Evolutionary conservation across 2,888 invertebrate genomes (phyloP).

Genomic region (Andricus quercusramuli): DNA sequence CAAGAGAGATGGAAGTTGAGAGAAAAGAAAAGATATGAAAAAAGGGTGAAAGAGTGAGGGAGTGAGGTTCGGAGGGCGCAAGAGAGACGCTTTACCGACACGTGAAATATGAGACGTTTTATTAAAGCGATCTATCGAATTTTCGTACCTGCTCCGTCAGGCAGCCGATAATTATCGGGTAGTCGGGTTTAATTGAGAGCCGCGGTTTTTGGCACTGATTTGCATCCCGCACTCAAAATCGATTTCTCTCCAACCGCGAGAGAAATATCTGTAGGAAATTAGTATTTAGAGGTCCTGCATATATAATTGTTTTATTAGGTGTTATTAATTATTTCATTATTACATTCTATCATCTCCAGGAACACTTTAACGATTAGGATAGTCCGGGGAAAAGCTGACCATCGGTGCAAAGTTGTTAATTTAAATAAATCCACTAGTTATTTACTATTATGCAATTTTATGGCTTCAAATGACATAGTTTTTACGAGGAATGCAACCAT

Average conservation of each 20-base stretch:
- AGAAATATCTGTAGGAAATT: not conserved
- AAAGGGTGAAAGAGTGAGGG: slow-evolving; percentile 45
- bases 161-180: slow-evolving; percentile 53
- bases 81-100: slow-evolving; percentile 27
- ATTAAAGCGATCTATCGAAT: slow-evolving; percentile 43
- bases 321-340: not conserved
- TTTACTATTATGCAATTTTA: no score
- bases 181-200: slow-evolving; percentile 53
- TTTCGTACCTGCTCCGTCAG: slow-evolving; percentile 46
- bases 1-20: slow-evolving; percentile 13
- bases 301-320: not conserved
- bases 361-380: no score
- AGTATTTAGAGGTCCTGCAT: not conserved
- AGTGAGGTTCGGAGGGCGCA: not conserved
- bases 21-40: slow-evolving; percentile 42
- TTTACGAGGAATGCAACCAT: no score
- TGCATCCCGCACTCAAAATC: slow-evolving; percentile 19
- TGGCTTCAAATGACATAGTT: no score
- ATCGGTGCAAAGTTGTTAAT: no score
- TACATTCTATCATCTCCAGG: not conserved
- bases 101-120: slow-evolving; percentile 23
- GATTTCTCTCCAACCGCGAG: not conserved
- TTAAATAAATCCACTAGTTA: no score
- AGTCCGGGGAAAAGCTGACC: no score
- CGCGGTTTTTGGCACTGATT: slow-evolving; percentile 44